A percentile compares a stretch with the other conserved stretches of the same genome.
Evolutionary conservation across 2,888 invertebrate species (phyloP).

Genomic region (Euplagia quadripunctaria): DNA sequence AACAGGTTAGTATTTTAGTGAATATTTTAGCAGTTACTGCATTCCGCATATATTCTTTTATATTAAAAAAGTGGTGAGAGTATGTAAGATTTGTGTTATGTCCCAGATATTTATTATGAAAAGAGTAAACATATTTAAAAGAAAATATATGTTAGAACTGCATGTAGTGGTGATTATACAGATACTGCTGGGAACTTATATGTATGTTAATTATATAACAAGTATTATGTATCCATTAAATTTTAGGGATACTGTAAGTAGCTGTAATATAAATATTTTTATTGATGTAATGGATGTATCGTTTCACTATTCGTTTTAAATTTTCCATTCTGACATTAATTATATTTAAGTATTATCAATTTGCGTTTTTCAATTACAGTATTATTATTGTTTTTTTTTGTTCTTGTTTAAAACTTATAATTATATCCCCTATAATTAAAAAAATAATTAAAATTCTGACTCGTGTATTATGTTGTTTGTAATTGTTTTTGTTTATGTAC

Average conservation of each 20-base stretch:
- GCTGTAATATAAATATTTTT: constrained; percentile 1
- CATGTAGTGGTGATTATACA: constrained; percentile 7
- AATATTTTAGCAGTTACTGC: neutral
- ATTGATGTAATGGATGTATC: neutral
- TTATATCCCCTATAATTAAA: too few species aligned
- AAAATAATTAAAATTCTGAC: too few species aligned
- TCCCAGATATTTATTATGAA: neutral
- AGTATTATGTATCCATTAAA: constrained; percentile 9
- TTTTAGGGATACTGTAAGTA: constrained; percentile 6
- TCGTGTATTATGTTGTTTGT: neutral
- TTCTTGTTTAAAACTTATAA: too few species aligned
- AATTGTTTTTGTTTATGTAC: neutral
- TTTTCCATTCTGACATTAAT: neutral
- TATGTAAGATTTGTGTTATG: neutral
- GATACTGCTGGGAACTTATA: neutral
- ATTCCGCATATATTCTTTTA: neutral
- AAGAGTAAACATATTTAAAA: neutral
- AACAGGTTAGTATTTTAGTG: constrained; percentile 33
- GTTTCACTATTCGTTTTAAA: constrained; percentile 3
- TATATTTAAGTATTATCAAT: neutral
- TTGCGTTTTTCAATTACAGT: neutral
- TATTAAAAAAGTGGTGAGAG: too few species aligned
- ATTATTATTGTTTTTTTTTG: neutral
- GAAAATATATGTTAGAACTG: neutral
- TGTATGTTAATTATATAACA: neutral